These are phyloP conservation scores for Lasaia peninsularis DNA, from an alignment of 1,140 invertebrate species.

Conservation along the genomic window DNA sequence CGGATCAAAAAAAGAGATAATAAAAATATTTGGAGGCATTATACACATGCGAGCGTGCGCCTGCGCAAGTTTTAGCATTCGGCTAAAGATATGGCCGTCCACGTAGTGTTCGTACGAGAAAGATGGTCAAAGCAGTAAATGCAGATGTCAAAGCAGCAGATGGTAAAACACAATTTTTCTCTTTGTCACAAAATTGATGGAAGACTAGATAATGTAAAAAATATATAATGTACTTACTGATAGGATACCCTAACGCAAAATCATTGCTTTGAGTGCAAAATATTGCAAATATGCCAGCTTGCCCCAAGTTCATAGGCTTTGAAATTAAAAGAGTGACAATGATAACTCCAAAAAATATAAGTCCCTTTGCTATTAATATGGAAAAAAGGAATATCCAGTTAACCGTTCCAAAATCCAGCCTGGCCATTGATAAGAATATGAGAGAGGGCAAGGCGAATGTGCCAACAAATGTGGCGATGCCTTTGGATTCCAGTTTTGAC, in stretches of 20 bases:
- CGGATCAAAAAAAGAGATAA: too few species aligned
- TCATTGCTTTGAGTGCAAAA: constrained; percentile 98
- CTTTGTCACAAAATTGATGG: background rate
- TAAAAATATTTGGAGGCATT: too few species aligned
- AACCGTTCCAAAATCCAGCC: constrained; percentile 88
- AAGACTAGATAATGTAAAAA: background rate
- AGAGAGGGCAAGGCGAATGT: constrained; percentile 94
- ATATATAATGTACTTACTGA: constrained; percentile 82
- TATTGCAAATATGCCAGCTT: constrained; percentile 94
- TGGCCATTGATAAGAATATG: constrained; percentile 93
- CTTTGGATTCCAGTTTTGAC: constrained; percentile 90
- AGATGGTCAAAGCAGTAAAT: too few species aligned
- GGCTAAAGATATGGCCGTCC: too few species aligned
- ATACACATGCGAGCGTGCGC: too few species aligned
- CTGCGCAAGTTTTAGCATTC: too few species aligned
- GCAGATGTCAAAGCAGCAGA: too few species aligned
- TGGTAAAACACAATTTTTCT: background rate
- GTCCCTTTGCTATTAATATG: constrained; percentile 90
- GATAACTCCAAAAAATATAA: constrained; percentile 91
- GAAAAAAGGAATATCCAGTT: constrained; percentile 94
- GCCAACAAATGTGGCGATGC: constrained; percentile 94
- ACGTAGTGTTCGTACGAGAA: too few species aligned
- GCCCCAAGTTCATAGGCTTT: constrained; percentile 87
- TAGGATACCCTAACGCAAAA: constrained; percentile 97
- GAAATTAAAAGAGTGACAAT: constrained; percentile 88